These are phyloP conservation scores for Tragulus kanchil DNA, from an alignment of 2,113 vertebrate genomes.

Conservation along the genomic window DNA sequence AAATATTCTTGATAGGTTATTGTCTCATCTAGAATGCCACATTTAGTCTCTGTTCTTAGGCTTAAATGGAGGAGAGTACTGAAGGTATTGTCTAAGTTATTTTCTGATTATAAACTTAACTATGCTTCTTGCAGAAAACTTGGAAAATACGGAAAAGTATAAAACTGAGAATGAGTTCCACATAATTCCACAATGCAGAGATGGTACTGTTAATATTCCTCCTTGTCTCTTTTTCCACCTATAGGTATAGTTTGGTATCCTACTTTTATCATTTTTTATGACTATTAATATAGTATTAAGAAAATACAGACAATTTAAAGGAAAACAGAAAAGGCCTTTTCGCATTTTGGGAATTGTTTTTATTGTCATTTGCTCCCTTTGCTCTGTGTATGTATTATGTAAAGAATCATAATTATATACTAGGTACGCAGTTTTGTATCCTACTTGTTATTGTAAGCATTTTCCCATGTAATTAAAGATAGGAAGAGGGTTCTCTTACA, in stretches of 20 bases:
- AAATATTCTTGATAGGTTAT: not conserved
- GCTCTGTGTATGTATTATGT: conserved; percentile 18
- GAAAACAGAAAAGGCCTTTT: conserved; percentile 17
- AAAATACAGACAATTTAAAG: conserved; percentile 34
- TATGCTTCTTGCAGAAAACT: not conserved
- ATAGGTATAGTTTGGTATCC: conserved; percentile 32
- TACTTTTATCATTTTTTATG: conserved; percentile 65
- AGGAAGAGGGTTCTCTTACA: not conserved
- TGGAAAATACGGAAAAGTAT: not conserved
- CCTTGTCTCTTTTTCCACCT: conserved; percentile 25
- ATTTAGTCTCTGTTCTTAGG: conserved; percentile 14
- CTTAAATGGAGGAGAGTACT: conserved; percentile 28
- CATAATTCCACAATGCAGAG: not conserved
- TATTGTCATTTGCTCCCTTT: conserved; percentile 18
- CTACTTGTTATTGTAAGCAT: conserved; percentile 21
- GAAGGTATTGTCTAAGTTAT: conserved; percentile 48
- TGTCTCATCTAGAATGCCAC: not conserved
- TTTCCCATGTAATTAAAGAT: conserved; percentile 50
- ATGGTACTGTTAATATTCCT: not conserved
- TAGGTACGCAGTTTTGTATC: not conserved
- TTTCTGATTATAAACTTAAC: conserved; percentile 53
- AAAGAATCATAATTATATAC: conserved; percentile 40
- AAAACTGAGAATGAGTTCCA: conserved; percentile 13
- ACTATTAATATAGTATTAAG: conserved; percentile 50
- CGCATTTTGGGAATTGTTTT: conserved; percentile 29